Base-by-base conservation (phyloP, 2,797 vertebrate species). In the Danio tinwini region DNA sequence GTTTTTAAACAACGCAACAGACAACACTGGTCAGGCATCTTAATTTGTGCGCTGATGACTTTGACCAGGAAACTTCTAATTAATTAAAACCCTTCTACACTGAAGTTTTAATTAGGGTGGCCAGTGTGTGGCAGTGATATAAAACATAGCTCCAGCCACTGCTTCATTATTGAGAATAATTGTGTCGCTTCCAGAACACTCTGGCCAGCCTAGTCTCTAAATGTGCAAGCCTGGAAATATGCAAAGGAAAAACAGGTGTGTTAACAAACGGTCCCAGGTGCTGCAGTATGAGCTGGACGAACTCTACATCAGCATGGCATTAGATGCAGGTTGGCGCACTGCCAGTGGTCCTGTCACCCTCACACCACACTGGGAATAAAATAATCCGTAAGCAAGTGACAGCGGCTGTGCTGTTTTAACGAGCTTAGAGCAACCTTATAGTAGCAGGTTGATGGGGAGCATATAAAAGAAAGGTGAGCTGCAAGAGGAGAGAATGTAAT, bases 301-400 rank as follows among this genome's bases (percentile, higher is more conserved):
- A 17, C 47, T 45, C 8, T 4, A 29, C 7, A 42, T 19, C 37
- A 59, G 6, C 42, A 68, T 10, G 10, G 16, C 29, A 74, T 65
- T 37, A 64, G 19, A 62, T 17, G n/a, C 6, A 55, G 72, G 37
- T 69, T 81, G 79, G 84, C 74, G 88, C 56, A 67, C 13, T 13
- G 84, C 84, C 84, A 78, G 68, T 84, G 85, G 87, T 87, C 52
- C 79, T 85, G 86, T 88, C 85, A 85, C 64, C 78, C 76, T 79
- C 50, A 47, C 58, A 56, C 39, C 17, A 29, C 37, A 17, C 1
- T 39, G 65, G 39, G 61, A 64, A 67, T 74, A 64, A 82, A 74
- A 68, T 78, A n/a, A 69, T 76, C 76, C 21, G 78, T 76, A 73
- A 74, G 39, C 50, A 78, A 81, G 70, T 78, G 82, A 81, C 75